Conservation (phyloP, 2,797 vertebrate genomes). For the Muscicapa striata region DNA sequence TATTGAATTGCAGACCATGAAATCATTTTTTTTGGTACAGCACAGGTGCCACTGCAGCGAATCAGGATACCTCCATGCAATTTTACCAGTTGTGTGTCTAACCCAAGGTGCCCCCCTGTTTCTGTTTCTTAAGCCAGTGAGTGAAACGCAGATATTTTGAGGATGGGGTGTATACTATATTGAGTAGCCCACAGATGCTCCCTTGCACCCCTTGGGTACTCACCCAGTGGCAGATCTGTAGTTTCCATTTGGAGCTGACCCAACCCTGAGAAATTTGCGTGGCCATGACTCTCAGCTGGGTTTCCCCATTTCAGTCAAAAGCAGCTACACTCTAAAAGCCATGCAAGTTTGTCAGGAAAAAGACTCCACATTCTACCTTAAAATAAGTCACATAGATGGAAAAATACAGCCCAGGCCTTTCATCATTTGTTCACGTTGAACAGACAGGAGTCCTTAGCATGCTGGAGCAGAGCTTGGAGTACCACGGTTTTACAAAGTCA, state of each 20-base stretch:
- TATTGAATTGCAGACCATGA: neutral
- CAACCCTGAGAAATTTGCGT: neutral
- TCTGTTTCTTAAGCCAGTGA: neutral
- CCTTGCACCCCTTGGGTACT: neutral
- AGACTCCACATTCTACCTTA: neutral
- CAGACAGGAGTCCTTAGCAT: neutral
- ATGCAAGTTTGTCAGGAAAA: neutral
- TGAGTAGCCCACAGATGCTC: neutral
- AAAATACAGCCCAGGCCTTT: neutral
- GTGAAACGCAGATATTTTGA: neutral
- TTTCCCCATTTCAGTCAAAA: neutral
- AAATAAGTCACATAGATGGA: neutral
- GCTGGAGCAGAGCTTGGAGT: neutral
- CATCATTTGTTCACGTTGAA: neutral
- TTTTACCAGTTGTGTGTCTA: neutral
- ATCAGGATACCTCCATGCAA: neutral
- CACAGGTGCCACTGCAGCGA: neutral
- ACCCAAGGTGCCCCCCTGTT: neutral
- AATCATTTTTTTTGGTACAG: neutral
- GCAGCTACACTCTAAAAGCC: neutral
- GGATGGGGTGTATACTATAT: no score
- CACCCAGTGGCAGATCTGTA: neutral
- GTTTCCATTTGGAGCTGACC: neutral
- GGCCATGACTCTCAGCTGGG: neutral
- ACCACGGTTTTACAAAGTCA: neutral